Conservation (phyloP, 2,797 vertebrate genomes). For the Rhabdophis nuchalis region DNA sequence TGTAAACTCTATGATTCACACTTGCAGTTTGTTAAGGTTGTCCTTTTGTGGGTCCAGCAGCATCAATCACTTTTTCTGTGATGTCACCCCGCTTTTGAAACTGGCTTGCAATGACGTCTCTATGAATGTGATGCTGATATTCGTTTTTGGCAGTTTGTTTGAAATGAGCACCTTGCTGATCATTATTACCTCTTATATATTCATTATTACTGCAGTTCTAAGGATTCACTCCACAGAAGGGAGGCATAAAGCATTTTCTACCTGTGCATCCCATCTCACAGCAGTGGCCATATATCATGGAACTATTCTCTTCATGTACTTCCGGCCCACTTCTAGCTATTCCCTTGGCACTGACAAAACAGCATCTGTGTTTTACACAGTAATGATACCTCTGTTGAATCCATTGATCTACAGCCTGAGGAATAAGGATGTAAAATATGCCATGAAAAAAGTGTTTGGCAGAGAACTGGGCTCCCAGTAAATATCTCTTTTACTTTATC, state of each 20-base stretch:
- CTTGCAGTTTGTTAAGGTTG: constrained; percentile 8
- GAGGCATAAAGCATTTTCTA: constrained; percentile 13
- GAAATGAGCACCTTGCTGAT: constrained; percentile 16
- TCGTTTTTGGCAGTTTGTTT: constrained; percentile 6
- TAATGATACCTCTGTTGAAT: constrained; percentile 28
- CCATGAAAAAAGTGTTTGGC: background rate
- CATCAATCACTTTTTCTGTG: constrained; percentile 33
- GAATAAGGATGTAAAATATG: constrained; percentile 15
- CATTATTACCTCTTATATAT: constrained; percentile 6
- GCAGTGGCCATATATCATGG: constrained; percentile 13
- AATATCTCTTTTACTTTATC: background rate
- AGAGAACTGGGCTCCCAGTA: background rate
- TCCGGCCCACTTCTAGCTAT: constrained; percentile 8
- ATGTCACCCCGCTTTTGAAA: constrained; percentile 15
- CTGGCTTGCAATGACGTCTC: constrained; percentile 14
- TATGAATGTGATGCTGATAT: constrained; percentile 2
- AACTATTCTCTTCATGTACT: constrained; percentile 24
- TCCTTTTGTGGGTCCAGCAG: constrained; percentile 14
- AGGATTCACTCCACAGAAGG: constrained; percentile 3
- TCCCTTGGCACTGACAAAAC: constrained; percentile 19
- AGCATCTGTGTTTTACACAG: constrained; percentile 33
- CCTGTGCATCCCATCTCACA: constrained; percentile 13
- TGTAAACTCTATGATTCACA: constrained; percentile 19
- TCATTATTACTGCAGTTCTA: constrained; percentile 7
- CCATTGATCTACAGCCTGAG: constrained; percentile 19